Conservation (phyloP, 2,888 invertebrate genomes). For the Lampropteryx suffumata region DNA sequence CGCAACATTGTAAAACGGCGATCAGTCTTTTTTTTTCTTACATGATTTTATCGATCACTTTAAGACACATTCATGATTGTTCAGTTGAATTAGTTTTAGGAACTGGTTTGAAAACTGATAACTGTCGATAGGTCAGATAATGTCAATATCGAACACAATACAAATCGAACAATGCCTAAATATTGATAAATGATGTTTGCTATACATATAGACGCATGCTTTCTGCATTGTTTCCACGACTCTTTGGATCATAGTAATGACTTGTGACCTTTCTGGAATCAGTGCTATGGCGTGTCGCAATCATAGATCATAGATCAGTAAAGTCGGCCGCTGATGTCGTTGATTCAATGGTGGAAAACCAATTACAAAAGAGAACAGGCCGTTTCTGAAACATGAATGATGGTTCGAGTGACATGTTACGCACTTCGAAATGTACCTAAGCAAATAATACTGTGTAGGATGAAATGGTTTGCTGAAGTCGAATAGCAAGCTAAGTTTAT, state of each 20-base stretch:
- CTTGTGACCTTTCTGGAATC: constrained; percentile 34
- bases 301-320: constrained; percentile 31
- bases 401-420: constrained; percentile 11
- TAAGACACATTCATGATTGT: too few relatives aligned
- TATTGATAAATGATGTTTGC: constrained; percentile 42
- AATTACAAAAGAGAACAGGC: constrained; percentile 23
- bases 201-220: constrained; percentile 20
- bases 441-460: constrained; percentile 6
- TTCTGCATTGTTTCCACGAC: constrained; percentile 30
- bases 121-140: neutral
- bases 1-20: too few relatives aligned
- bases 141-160: constrained; percentile 31
- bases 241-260: constrained; percentile 30
- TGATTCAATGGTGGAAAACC: constrained; percentile 28
- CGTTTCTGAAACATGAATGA: constrained; percentile 27
- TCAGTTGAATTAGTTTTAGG: too few relatives aligned
- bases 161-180: constrained; percentile 34
- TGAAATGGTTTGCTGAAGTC: constrained; percentile 13
- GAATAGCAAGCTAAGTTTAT: neutral
- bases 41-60: too few relatives aligned
- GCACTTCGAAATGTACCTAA: neutral
- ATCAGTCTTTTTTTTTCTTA: too few relatives aligned
- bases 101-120: neutral
- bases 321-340: constrained; percentile 18
- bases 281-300: constrained; percentile 30